phyloP scores from a whole-genome alignment of 2,113 vertebrate species.

The Pyxicephalus adspersus region DNA sequence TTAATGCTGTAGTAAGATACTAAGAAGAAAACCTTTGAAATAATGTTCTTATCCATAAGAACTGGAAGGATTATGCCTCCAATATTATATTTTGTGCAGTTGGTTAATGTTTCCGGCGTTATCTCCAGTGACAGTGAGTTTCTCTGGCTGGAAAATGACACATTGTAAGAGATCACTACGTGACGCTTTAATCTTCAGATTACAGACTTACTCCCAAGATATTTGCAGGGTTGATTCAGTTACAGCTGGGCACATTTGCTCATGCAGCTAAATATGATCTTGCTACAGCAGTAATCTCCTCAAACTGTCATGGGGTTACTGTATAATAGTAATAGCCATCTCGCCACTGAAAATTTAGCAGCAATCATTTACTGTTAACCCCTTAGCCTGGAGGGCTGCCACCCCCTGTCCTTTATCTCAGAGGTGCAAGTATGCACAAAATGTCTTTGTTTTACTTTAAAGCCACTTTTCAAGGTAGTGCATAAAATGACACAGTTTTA shows the following conservation, averaged over 20 bases:
- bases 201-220: conserved; percentile 42
- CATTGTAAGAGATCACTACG: conserved; percentile 33
- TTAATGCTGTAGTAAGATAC: too few relatives aligned
- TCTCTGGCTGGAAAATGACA: conserved; percentile 57
- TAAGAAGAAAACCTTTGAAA: not conserved
- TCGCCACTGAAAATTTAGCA: not conserved
- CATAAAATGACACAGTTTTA: too few relatives aligned
- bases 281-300: conserved; percentile 31
- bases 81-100: conserved; percentile 22
- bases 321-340: not conserved
- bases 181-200: conserved; percentile 57
- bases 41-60: not conserved
- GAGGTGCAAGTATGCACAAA: too few relatives aligned
- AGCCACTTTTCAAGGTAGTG: too few relatives aligned
- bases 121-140: conserved; percentile 52
- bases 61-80: conserved; percentile 24
- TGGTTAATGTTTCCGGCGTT: conserved; percentile 49
- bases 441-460: too few relatives aligned
- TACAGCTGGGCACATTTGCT: conserved; percentile 46
- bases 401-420: too few relatives aligned
- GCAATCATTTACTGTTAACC: not conserved
- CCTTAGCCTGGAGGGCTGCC: not conserved
- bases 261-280: conserved; percentile 41
- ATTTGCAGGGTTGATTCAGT: conserved; percentile 51
- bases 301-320: not conserved